Conservation (phyloP, 2,797 vertebrate genomes). For the Crocidura indochinensis region DNA sequence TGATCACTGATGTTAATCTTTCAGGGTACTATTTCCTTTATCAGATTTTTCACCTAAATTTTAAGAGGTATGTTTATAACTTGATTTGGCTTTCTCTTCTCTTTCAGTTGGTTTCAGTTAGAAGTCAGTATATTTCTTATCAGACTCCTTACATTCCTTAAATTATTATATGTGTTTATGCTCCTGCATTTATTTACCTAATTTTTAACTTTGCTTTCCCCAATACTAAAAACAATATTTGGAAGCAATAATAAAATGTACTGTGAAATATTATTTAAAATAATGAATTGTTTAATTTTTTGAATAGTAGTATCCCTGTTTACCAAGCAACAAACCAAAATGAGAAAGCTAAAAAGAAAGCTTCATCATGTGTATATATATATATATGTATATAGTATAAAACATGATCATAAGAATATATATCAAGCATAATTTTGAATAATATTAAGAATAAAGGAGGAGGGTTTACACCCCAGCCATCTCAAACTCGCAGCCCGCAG, state of each 20-base stretch:
- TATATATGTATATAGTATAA: background rate
- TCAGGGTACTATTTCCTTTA: background rate
- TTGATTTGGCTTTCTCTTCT: background rate
- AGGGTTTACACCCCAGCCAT: no score
- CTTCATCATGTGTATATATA: slow-evolving; percentile 10
- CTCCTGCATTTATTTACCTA: background rate
- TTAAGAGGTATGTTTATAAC: background rate
- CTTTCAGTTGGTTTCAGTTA: background rate
- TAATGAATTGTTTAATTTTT: background rate
- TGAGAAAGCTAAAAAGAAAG: background rate
- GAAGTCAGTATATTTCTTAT: background rate
- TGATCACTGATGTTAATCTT: background rate
- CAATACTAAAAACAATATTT: background rate
- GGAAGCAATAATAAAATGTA: slow-evolving; percentile 8
- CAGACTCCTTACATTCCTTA: background rate
- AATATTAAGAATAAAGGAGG: background rate
- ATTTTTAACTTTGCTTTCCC: background rate
- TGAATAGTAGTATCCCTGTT: background rate
- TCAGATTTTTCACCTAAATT: no score
- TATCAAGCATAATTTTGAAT: background rate
- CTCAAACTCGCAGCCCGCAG: no score
- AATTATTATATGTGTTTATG: background rate
- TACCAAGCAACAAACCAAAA: slow-evolving; percentile 29
- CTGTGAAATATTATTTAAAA: background rate
- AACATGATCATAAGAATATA: background rate